phyloP scores from a whole-genome alignment of 1,140 invertebrate species.

The Leptinotarsa defecta region DNA sequence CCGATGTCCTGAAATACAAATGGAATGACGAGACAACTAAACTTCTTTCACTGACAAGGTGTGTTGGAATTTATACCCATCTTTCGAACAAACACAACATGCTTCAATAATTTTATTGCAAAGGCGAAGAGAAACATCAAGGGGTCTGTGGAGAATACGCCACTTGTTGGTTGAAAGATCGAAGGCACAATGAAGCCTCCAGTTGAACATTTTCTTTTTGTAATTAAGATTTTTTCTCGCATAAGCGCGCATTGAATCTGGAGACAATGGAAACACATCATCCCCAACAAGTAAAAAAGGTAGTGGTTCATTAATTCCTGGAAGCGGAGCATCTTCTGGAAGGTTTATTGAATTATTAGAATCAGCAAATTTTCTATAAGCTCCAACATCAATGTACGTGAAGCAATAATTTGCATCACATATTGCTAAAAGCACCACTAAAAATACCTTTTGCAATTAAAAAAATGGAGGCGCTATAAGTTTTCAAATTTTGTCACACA shows the following conservation, averaged over 20 bases:
- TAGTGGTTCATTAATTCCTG: neutral
- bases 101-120: too few species aligned
- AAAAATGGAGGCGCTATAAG: neutral
- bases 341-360: neutral
- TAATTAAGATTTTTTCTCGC: neutral
- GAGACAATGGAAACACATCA: neutral
- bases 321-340: neutral
- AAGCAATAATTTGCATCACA: neutral
- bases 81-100: too few species aligned
- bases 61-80: too few species aligned
- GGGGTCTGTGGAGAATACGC: too few species aligned
- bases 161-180: too few species aligned
- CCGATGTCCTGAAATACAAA: too few species aligned
- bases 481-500: constrained; percentile 37
- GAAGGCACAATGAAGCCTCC: neutral
- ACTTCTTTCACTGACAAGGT: too few species aligned
- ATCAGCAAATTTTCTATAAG: neutral
- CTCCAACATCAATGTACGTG: neutral
- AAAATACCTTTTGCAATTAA: neutral
- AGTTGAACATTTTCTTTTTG: neutral
- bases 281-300: neutral
- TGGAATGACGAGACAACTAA: too few species aligned
- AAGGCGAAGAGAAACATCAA: too few species aligned
- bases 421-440: neutral
- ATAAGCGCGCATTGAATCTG: neutral